A percentile compares a stretch with the other conserved stretches of the same genome.
Evolutionary conservation across 2,888 invertebrate species (phyloP).

Genomic region (Tryphoninae sp.): DNA sequence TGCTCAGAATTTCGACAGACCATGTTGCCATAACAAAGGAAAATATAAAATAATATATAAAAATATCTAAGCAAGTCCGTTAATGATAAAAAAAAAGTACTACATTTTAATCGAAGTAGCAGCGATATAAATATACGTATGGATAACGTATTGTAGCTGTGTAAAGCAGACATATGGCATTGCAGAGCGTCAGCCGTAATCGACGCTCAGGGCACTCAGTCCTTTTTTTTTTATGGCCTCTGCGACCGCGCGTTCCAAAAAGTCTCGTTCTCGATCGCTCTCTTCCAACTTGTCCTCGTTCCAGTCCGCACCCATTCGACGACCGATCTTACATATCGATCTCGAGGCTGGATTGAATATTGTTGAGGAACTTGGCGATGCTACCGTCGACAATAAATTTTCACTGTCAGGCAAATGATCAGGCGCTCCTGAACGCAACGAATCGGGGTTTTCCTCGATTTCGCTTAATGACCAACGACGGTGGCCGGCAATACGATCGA

Average conservation of each 20-base stretch:
- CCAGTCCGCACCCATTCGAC: constrained; percentile 41
- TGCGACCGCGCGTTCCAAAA: constrained; percentile 88
- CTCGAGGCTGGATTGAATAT: constrained; percentile 25
- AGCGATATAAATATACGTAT: constrained; percentile 2
- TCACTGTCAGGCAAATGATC: constrained; percentile 46
- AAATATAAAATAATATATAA: not conserved
- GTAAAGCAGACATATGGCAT: not conserved
- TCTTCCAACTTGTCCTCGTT: constrained; percentile 72
- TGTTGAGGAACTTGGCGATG: constrained; percentile 42
- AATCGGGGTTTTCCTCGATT: constrained; percentile 50
- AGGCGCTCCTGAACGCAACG: constrained; percentile 59
- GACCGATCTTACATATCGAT: constrained; percentile 1
- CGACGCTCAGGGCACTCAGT: constrained; percentile 81
- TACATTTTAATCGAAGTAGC: constrained; percentile 13
- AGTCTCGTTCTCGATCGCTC: constrained; percentile 82
- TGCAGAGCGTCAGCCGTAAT: constrained; percentile 74
- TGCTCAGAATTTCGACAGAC: not conserved
- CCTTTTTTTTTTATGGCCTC: constrained; percentile 89
- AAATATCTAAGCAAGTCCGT: constrained; percentile 16
- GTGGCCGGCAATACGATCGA: constrained; percentile 40
- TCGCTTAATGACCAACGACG: constrained; percentile 52
- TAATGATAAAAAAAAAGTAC: not conserved
- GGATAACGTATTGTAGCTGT: not conserved
- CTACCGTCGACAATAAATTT: constrained; percentile 34
- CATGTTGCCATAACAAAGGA: not conserved